phyloP scores from a whole-genome alignment of 1,140 invertebrate genomes.

The Adelges cooleyi region DNA sequence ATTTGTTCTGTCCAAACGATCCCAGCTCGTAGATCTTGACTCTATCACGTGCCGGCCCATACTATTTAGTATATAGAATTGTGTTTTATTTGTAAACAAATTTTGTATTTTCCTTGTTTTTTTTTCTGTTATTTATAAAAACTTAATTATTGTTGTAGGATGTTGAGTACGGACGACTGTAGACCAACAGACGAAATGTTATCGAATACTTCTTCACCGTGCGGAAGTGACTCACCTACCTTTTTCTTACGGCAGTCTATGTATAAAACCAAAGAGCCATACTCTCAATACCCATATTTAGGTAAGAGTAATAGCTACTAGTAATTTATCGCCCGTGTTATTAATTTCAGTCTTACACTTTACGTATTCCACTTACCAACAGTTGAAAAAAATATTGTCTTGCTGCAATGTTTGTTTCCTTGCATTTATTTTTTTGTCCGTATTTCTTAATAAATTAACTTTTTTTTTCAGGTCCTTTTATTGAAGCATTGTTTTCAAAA shows the following conservation, averaged over 20 bases:
- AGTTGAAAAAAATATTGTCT: no score
- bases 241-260: neutral
- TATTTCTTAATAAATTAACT: no score
- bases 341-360: no score
- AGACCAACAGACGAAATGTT: conserved; percentile 6
- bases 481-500: conserved; percentile 68
- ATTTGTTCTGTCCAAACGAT: no score
- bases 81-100: neutral
- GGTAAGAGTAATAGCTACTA: neutral
- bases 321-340: no score
- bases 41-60: no score
- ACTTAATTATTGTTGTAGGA: neutral
- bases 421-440: neutral
- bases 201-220: conserved; percentile 27
- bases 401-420: no score
- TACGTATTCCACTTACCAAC: no score
- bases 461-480: conserved; percentile 57
- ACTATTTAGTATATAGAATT: no score
- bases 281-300: conserved; percentile 1
- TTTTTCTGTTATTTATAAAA: neutral
- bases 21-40: no score
- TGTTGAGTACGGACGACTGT: conserved; percentile 10
- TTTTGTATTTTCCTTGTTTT: neutral
- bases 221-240: conserved; percentile 27
- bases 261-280: conserved; percentile 11